Conservation (phyloP, 2,888 invertebrate species). For the Fabriciana adippe region DNA sequence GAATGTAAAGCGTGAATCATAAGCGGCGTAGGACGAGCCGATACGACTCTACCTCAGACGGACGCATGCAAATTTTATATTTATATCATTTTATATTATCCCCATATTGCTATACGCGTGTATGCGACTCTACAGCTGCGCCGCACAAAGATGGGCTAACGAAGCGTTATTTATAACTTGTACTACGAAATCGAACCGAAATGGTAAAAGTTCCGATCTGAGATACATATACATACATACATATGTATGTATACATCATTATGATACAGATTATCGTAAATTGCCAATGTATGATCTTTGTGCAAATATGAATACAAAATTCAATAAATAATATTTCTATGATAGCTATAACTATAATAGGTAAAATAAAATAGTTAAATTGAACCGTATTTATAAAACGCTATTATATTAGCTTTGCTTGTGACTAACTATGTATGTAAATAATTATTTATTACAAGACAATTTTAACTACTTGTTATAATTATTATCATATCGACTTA, state of each 20-base stretch:
- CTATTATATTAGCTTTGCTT: too few species aligned
- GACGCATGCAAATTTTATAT: slow-evolving; percentile 16
- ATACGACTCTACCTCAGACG: not conserved
- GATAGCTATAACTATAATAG: too few species aligned
- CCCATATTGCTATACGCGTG: not conserved
- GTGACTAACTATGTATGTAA: too few species aligned
- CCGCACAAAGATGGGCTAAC: not conserved
- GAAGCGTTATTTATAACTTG: slow-evolving; percentile 17
- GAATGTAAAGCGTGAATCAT: slow-evolving; percentile 61
- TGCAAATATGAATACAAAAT: too few species aligned
- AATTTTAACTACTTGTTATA: too few species aligned
- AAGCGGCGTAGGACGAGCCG: slow-evolving; percentile 57
- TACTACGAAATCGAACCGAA: slow-evolving; percentile 9
- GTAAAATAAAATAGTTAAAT: too few species aligned
- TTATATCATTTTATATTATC: slow-evolving; percentile 2
- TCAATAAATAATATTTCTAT: too few species aligned
- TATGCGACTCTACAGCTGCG: not conserved
- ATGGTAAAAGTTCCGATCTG: slow-evolving; percentile 6
- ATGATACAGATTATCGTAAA: not conserved
- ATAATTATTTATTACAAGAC: too few species aligned
- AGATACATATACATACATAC: not conserved
- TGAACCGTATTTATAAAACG: too few species aligned
- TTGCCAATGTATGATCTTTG: too few species aligned
- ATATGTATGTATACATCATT: not conserved
- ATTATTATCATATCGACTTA: too few species aligned